Evolutionary conservation across 2,797 vertebrate genomes (phyloP).

Genomic region (Lates japonicus): DNA sequence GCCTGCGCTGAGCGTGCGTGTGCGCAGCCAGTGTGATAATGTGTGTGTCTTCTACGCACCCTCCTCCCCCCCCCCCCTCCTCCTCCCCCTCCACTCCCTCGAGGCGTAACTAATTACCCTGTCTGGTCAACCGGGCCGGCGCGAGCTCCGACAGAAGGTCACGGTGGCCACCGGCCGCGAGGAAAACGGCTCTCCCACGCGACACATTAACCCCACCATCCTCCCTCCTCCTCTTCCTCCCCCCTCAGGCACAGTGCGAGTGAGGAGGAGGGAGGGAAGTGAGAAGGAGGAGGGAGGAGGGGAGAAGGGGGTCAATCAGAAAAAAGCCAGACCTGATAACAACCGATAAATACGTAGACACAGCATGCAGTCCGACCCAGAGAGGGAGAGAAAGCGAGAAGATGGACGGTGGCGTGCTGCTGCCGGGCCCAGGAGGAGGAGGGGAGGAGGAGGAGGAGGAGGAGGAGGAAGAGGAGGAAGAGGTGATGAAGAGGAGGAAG

Average conservation of each 20-base stretch:
- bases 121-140: conserved; percentile 80
- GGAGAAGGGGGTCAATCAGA: conserved; percentile 46
- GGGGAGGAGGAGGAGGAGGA: conserved; percentile 61
- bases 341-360: conserved; percentile 74
- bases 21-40: conserved; percentile 32
- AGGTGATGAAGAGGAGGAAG: conserved; percentile 30
- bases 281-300: background rate
- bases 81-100: conserved; percentile 49
- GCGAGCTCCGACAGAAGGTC: conserved; percentile 80
- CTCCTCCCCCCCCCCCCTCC: background rate
- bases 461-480: conserved; percentile 52
- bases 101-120: conserved; percentile 84
- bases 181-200: conserved; percentile 71
- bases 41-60: conserved; percentile 30
- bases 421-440: conserved; percentile 74
- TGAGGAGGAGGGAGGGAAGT: conserved; percentile 3
- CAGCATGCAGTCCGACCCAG: conserved; percentile 73
- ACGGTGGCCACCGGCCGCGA: conserved; percentile 76
- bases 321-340: conserved; percentile 65
- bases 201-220: conserved; percentile 66
- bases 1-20: conserved; percentile 20
- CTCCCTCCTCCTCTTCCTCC: conserved; percentile 23
- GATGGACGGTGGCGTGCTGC: conserved; percentile 64
- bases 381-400: conserved; percentile 60
- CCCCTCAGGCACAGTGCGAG: conserved; percentile 54